Conservation (phyloP, 2,113 vertebrate species). For the Potamarius usumacintae region DNA sequence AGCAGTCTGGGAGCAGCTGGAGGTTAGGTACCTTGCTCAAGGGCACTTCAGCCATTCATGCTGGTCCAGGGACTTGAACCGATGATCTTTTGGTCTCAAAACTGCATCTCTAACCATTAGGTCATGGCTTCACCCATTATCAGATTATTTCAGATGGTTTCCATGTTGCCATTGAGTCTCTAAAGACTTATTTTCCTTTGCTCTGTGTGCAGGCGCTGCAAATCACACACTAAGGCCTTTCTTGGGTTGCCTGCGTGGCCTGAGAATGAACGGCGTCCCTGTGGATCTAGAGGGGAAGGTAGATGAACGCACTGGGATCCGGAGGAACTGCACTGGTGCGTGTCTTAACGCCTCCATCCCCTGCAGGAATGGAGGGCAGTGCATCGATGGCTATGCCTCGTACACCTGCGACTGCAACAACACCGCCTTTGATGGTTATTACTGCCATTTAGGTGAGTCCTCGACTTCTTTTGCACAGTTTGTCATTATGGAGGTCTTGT, state of each 20-base stretch:
- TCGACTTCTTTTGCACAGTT: background rate
- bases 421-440: constrained; percentile 90
- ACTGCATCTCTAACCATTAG: too few relatives aligned
- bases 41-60: too few relatives aligned
- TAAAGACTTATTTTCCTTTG: background rate
- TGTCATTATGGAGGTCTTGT: background rate
- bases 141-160: background rate
- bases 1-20: too few relatives aligned
- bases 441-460: constrained; percentile 87
- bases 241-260: constrained; percentile 88
- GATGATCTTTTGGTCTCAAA: too few relatives aligned
- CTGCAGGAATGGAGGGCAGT: constrained; percentile 89
- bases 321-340: constrained; percentile 88
- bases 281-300: constrained; percentile 91
- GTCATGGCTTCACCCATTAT: too few relatives aligned
- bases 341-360: constrained; percentile 86
- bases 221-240: constrained; percentile 87
- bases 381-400: constrained; percentile 89
- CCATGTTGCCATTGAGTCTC: background rate
- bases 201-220: constrained; percentile 77
- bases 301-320: constrained; percentile 84
- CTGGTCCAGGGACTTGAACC: too few relatives aligned
- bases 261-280: constrained; percentile 90
- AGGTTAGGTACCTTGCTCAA: too few relatives aligned
- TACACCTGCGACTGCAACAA: constrained; percentile 93